A percentile compares a stretch with the other conserved stretches of the same genome.
Conservation (phyloP, 1,140 invertebrate species). For the Leucophenga varia region DNA sequence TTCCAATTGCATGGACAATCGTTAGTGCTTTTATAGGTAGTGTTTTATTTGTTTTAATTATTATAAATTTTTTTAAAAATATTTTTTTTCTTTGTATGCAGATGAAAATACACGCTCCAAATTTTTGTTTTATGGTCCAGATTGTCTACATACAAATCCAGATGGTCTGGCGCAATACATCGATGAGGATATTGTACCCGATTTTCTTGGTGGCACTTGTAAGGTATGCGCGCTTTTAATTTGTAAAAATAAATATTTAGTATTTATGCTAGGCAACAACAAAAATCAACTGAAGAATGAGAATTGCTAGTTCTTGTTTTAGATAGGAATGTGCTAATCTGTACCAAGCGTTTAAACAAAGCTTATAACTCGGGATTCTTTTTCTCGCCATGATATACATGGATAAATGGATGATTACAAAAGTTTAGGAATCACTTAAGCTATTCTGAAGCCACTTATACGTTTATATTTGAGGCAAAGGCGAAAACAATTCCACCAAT, state of each 20-base stretch:
- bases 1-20: conserved; percentile 96
- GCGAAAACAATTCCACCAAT: too few relatives aligned
- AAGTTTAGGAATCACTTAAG: too few relatives aligned
- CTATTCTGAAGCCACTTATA: too few relatives aligned
- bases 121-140: conserved; percentile 90
- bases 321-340: too few relatives aligned
- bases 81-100: conserved; percentile 51
- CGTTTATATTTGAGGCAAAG: too few relatives aligned
- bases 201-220: conserved; percentile 87
- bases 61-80: conserved; percentile 5
- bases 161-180: conserved; percentile 87
- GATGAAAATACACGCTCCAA: conserved; percentile 94
- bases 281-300: neutral
- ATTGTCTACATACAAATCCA: conserved; percentile 74
- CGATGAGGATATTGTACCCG: conserved; percentile 81
- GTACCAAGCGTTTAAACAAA: too few relatives aligned
- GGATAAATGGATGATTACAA: too few relatives aligned
- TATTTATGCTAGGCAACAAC: conserved; percentile 12
- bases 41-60: conserved; percentile 54
- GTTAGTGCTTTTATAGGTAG: conserved; percentile 93
- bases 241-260: neutral
- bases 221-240: conserved; percentile 65
- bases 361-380: too few relatives aligned
- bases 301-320: too few relatives aligned
- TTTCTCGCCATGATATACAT: too few relatives aligned